Base-by-base conservation (phyloP, 2,113 vertebrate genomes). In the Ahaetulla prasina region DNA sequence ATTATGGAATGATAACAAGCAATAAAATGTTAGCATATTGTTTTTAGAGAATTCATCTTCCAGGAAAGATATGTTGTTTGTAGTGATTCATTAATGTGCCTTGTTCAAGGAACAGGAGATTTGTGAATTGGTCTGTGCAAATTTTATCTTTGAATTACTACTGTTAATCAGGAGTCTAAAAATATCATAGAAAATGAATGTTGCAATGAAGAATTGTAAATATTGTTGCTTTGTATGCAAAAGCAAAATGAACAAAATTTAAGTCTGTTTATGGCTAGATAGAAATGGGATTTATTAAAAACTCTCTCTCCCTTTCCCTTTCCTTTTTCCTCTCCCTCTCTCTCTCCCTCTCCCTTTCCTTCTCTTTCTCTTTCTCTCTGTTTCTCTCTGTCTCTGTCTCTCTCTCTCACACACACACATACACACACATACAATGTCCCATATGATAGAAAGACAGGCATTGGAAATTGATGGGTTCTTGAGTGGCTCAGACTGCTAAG, bases 31-130 rank as follows among this genome's bases (percentile, higher is more conserved):
- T 7, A 1, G 35, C 43, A 57, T 3, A 84, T 39, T 88, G 53
- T 25, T 10, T 88, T 63, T 5, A 14, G 47, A 53, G 1, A 80
- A 80, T 80, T 80, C 35, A 80, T 80, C 18, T 87, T 53, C 8
- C 14, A 35, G 27, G 49, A 35, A 45, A 25, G 87, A 91, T 94
- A 2, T 93, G 57, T 53, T 63, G 45, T 49, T 35, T 47, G 47
- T 90, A 84, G 6, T 91, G 9, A 12, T 90, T 23, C 4, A 0
- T 92, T 85, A 89, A 68, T 39, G 25, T 92, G 27, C 52, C 16
- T 92, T 92, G 50, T 89, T 80, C 52, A 57, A 45, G 8, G 12
- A 90, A 93, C 50, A 88, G 23, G 20, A 50, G 55, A 30, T 22
- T 84, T 54, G 18, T 90, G 63, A 80, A 54, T 87, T 88, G 85